Evolutionary conservation across 2,113 vertebrate genomes (phyloP).

Genomic region (Turdus rufiventris): DNA sequence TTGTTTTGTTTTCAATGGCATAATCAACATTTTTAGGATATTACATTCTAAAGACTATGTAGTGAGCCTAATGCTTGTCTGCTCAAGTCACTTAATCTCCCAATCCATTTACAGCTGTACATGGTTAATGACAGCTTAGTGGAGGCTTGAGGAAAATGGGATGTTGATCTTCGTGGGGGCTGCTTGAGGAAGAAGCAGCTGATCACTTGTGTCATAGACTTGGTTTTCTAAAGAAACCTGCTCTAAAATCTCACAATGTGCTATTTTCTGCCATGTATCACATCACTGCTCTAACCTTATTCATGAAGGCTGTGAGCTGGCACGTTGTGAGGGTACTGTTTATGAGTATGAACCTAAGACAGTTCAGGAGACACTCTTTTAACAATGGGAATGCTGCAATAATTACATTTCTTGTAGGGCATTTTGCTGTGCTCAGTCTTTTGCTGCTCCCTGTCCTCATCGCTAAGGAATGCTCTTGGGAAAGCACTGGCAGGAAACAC

Average conservation of each 20-base stretch:
- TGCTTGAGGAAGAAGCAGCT: neutral
- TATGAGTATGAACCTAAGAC: neutral
- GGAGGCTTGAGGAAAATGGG: neutral
- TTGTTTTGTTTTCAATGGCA: neutral
- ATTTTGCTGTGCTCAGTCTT: neutral
- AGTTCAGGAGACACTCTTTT: neutral
- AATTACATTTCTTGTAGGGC: neutral
- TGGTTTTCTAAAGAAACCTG: neutral
- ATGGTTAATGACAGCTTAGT: neutral
- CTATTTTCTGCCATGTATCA: neutral
- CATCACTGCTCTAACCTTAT: neutral
- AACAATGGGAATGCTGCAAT: neutral
- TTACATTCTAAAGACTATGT: neutral
- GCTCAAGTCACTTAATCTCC: neutral
- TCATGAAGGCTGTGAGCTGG: neutral
- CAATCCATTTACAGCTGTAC: neutral
- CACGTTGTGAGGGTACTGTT: neutral
- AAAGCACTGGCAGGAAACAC: neutral
- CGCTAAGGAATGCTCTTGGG: neutral
- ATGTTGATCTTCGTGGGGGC: neutral
- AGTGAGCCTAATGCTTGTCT: neutral
- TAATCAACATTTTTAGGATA: neutral
- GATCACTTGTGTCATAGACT: neutral
- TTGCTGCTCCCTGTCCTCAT: neutral
- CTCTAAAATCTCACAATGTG: neutral